Conservation (phyloP, 2,113 vertebrate genomes). For the Microcebus ravelobensis region DNA sequence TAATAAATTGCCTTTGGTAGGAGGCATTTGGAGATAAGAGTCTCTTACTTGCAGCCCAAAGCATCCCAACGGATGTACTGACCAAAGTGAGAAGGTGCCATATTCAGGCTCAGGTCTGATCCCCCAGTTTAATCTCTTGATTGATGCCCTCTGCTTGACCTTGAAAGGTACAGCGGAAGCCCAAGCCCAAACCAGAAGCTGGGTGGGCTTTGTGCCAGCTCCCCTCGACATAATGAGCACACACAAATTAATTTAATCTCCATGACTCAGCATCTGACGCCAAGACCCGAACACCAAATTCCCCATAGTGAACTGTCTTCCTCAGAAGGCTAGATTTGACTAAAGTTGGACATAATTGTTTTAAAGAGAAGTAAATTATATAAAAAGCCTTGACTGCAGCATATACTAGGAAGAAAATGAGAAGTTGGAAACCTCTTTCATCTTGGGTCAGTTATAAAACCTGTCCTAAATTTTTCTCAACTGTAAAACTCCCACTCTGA, state of each 20-base stretch:
- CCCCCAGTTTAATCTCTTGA: not conserved
- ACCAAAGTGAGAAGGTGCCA: not conserved
- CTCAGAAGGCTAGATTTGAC: not conserved
- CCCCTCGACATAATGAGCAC: too few relatives aligned
- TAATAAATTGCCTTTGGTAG: not conserved
- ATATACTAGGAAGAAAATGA: not conserved
- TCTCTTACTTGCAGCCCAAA: not conserved
- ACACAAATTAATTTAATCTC: not conserved
- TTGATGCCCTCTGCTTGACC: not conserved
- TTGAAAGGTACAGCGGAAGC: not conserved
- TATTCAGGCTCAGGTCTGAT: not conserved
- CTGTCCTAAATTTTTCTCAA: not conserved
- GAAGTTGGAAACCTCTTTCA: not conserved
- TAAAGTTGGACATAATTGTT: not conserved
- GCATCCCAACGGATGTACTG: not conserved
- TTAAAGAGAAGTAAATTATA: not conserved
- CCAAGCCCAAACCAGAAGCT: not conserved
- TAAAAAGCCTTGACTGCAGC: not conserved
- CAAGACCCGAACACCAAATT: not conserved
- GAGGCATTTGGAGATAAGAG: not conserved
- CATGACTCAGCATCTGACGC: not conserved
- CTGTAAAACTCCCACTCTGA: not conserved
- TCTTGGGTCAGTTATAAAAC: not conserved
- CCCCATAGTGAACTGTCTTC: not conserved
- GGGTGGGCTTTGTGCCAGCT: not conserved